Base-by-base conservation (phyloP, 1,140 invertebrate species). In the Aphaenogaster rudis region DNA sequence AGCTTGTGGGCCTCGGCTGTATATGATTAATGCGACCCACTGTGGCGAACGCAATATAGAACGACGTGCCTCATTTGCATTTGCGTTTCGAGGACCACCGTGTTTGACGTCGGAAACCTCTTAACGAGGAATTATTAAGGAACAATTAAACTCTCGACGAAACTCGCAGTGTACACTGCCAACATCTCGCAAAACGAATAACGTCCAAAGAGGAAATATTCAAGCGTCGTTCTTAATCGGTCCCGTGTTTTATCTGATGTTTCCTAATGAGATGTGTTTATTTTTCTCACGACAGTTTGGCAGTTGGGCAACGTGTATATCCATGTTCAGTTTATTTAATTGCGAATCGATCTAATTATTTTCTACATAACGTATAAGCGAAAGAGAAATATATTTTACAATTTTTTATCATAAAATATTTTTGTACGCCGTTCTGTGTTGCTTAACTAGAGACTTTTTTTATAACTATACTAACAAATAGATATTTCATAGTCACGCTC, bases 41-140 rank as follows among this genome's bases (percentile, higher is more conserved):
- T 91, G 88, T 86, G 71, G 71, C 89, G 89, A 87, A 82, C 86
- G 89, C 90, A 88, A 91, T 91, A 91, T 90, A 90, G 89, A 63
- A 90, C 89, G 90, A 88, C 79, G 61, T 81, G 71, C 71, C 90
- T 91, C 90, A 91, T 91, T 91, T 91, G 90, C 90, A 91, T 91
- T 86, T 84, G 88, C 90, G 84, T 91, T 86, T 76, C 90, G 78
- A 74, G 89, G 90, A 91, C 90, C 90, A 91, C 90, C 90, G 87
- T 91, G 90, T 86, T 88, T 87, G 54, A 78, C 81, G 81, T 76
- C 71, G 89, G 6, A 66, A 84, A 91, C 80, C 88, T 90, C 89
- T 86, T 90, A 84, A 84, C 80, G 80, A 84, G 82, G 48, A 79
- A 86, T 86, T 86, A 86, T 86, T 86, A 86, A 64, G 50, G 76